Percentiles rank a stretch among this genome's conserved stretches.
Evolutionary conservation across 2,888 invertebrate genomes (phyloP).

Genomic region (Drosophila neotestacea): DNA sequence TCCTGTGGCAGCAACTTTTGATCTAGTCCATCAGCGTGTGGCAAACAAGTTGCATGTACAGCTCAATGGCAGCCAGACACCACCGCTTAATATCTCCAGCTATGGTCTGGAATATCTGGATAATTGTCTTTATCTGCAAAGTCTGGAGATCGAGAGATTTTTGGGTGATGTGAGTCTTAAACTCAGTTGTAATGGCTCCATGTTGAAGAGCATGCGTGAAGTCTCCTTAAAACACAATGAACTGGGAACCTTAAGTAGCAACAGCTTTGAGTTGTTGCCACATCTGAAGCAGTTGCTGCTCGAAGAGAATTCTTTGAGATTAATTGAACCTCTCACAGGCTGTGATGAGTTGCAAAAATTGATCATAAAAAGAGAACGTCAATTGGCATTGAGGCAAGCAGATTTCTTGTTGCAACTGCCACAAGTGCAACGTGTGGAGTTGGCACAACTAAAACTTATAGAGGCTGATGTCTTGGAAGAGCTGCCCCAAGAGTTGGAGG

Average conservation of each 20-base stretch:
- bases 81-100: constrained; percentile 65
- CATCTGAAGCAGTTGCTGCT: constrained; percentile 63
- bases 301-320: constrained; percentile 69
- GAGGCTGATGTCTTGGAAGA: constrained; percentile 52
- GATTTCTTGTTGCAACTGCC: constrained; percentile 33
- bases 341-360: constrained; percentile 54
- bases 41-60: constrained; percentile 65
- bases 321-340: constrained; percentile 57
- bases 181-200: constrained; percentile 59
- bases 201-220: constrained; percentile 11
- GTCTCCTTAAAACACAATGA: constrained; percentile 71
- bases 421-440: constrained; percentile 42
- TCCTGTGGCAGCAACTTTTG: constrained; percentile 15
- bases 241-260: constrained; percentile 62
- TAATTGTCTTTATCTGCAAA: constrained; percentile 72
- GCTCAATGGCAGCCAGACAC: constrained; percentile 79
- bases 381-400: constrained; percentile 53
- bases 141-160: constrained; percentile 71
- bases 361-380: constrained; percentile 60
- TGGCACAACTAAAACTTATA: constrained; percentile 60
- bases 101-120: constrained; percentile 82
- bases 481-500: constrained; percentile 68
- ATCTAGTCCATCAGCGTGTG: constrained; percentile 50
- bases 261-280: constrained; percentile 59
- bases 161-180: constrained; percentile 67